Percentiles rank a stretch among this genome's conserved stretches.
phyloP scores from a whole-genome alignment of 2,113 vertebrate species.

The Meriones unguiculatus region DNA sequence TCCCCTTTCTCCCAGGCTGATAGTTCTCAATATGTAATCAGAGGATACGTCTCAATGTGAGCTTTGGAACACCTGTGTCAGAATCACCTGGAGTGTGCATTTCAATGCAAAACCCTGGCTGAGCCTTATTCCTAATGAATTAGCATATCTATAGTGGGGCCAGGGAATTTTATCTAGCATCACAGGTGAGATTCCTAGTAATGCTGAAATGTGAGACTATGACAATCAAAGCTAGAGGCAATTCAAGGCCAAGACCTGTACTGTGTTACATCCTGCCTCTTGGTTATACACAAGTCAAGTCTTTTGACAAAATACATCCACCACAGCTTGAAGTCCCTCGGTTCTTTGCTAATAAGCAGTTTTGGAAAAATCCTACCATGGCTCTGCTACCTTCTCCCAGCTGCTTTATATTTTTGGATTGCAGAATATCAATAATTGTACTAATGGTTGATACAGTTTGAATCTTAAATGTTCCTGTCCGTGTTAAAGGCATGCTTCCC shows the following conservation, averaged over 20 bases:
- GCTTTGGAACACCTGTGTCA: not conserved
- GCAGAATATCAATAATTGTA: not conserved
- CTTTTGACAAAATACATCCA: not conserved
- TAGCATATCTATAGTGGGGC: not conserved
- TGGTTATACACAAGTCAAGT: not conserved
- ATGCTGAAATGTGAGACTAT: not conserved
- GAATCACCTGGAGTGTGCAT: slow-evolving; percentile 20
- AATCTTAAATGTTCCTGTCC: not conserved
- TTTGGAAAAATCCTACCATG: not conserved
- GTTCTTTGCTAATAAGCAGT: not conserved
- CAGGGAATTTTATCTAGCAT: not conserved
- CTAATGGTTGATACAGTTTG: not conserved
- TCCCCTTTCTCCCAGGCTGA: not conserved
- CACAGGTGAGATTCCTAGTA: not conserved
- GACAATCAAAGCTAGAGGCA: not conserved
- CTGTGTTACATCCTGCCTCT: not conserved
- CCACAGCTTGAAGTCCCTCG: not conserved
- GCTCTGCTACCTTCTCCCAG: not conserved
- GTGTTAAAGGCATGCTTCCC: not conserved
- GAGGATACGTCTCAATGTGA: not conserved
- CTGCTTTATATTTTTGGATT: not conserved
- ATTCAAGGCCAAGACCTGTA: not conserved
- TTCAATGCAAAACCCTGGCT: not conserved
- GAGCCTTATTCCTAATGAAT: slow-evolving; percentile 14
- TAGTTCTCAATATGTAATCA: slow-evolving; percentile 36